A percentile compares a stretch with the other conserved stretches of the same genome.
phyloP scores from a whole-genome alignment of 92 coral and sea anemone genomes.

The Anthopleura xanthogrammica region DNA sequence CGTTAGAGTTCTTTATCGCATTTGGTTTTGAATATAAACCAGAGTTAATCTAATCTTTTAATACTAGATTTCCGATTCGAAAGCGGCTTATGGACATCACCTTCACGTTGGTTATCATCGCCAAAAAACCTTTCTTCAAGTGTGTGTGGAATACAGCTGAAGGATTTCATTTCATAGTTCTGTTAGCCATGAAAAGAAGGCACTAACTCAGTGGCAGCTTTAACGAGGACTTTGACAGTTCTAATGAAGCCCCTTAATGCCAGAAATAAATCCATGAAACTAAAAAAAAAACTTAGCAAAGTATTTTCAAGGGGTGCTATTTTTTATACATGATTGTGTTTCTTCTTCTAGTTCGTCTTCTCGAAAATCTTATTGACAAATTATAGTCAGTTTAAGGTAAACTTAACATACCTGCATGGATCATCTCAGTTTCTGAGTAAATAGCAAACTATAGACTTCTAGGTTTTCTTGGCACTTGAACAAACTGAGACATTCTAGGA shows the following conservation, averaged over 20 bases:
- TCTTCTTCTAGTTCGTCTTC: too few relatives aligned
- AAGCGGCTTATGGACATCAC: conserved; percentile 35
- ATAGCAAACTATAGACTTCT: too few relatives aligned
- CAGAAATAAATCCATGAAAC: too few relatives aligned
- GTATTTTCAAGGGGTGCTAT: too few relatives aligned
- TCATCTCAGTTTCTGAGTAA: too few relatives aligned
- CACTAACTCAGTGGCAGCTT: background rate
- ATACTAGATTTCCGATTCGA: conserved; percentile 36
- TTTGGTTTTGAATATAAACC: conserved; percentile 37
- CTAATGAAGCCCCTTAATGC: background rate
- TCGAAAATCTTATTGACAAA: too few relatives aligned
- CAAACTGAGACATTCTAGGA: too few relatives aligned
- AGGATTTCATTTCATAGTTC: background rate
- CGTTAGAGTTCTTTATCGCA: conserved; percentile 29
- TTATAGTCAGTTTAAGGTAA: too few relatives aligned
- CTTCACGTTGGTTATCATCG: conserved; percentile 31
- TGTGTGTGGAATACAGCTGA: background rate
- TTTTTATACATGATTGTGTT: too few relatives aligned
- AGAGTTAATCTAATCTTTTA: conserved; percentile 29
- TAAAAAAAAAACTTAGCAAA: too few relatives aligned
- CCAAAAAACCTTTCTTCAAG: conserved; percentile 3
- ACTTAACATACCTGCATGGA: too few relatives aligned
- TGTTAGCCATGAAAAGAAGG: background rate
- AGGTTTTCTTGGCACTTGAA: too few relatives aligned
- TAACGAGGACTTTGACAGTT: background rate